Base-by-base conservation (phyloP, 2,797 vertebrate species). In the Anguilla obscura region DNA sequence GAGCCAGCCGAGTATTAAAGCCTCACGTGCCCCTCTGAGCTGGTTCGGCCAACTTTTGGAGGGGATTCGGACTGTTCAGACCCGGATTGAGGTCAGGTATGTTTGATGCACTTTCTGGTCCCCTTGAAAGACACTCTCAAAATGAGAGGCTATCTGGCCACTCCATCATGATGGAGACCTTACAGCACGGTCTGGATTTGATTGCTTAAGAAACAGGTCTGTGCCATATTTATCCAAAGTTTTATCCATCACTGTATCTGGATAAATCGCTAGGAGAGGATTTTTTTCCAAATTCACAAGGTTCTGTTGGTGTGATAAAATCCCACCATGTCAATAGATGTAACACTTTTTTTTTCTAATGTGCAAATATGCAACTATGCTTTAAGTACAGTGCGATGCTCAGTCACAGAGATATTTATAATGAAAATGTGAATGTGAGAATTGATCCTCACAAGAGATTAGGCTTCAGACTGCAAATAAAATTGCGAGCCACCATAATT, bases 21-120 rank as follows among this genome's bases (percentile, higher is more conserved):
- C 92, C 87, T 91, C 91, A 91, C 88, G 89, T 69, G 90, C 90
- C 88, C 80, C 89, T 79, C 88, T 87, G 58, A 21, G 88, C 89
- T 90, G 85, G 90, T 7, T 90, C 87, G 90, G 92, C 90, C 92
- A 89, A 89, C 21, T 54, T 52, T 93, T 92, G 91, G 91, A 93
- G 91, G 90, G 87, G 94, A 94, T 93, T 94, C 91, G 90, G 88
- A 91, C 94, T 95, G 94, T 94, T 94, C 94, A 92, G 92, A 92
- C 92, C 91, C 89, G 92, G 93, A 95, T 95, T 95, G 94, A 94
- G 95, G 95, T 95, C 95, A 95, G 85, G 91, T 93, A 91, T 93
- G 90, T 87, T 90, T 40, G 33, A 24, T 79, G 33, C 33, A 18
- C 40, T 79, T 79, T 21, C 3, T 16, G 4, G 74, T 79, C 74